These are phyloP conservation scores for Zalophus californianus DNA, from an alignment of 2,797 vertebrate species.

Conservation along the genomic window DNA sequence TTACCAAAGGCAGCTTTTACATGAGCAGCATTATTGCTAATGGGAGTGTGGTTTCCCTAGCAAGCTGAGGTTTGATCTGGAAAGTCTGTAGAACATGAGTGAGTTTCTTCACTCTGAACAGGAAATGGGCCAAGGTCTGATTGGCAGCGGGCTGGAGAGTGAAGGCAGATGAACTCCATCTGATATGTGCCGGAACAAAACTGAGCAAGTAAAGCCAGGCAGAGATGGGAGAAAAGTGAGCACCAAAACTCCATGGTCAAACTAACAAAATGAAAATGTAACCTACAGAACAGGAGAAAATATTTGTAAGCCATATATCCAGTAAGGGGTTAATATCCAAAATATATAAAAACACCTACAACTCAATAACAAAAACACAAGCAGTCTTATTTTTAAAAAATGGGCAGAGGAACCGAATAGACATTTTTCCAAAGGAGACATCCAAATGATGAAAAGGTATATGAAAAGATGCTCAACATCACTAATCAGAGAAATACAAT, in stretches of 20 bases:
- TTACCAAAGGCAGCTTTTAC: conserved; percentile 82
- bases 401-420: not conserved
- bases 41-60: not conserved
- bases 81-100: conserved; percentile 71
- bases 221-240: not conserved
- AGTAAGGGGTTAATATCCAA: not conserved
- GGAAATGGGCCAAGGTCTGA: conserved; percentile 39
- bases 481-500: not conserved
- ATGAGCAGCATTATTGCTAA: conserved; percentile 33
- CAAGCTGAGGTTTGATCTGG: conserved; percentile 70
- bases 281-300: not conserved
- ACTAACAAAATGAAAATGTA: not conserved
- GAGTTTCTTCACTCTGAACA: conserved; percentile 54
- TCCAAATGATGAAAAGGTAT: not conserved
- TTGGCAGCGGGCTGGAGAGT: not conserved
- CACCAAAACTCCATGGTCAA: not conserved
- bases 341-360: not conserved
- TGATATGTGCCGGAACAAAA: conserved; percentile 77
- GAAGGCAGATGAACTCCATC: conserved; percentile 46
- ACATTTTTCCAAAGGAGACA: not conserved
- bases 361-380: not conserved
- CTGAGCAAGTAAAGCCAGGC: conserved; percentile 73
- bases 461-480: not conserved
- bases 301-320: not conserved
- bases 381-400: not conserved